Evolutionary conservation across 2,797 vertebrate species (phyloP).

Genomic region (Geotrypetes seraphini): DNA sequence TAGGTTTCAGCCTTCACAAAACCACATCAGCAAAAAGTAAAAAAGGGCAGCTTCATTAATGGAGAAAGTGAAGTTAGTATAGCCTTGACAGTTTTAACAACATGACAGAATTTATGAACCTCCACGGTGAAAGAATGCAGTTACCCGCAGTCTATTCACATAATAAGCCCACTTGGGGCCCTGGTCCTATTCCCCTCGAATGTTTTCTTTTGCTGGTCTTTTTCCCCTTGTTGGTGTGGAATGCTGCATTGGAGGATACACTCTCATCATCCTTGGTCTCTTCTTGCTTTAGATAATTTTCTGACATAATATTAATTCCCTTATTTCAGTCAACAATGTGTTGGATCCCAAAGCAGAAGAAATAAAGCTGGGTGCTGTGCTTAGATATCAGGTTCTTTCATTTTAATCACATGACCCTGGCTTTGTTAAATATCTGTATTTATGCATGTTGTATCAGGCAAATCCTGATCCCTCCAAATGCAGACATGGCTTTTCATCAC

Average conservation of each 20-base stretch:
- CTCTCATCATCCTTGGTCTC: conserved; percentile 49
- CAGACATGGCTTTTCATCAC: too few species aligned
- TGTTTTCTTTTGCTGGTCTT: conserved; percentile 60
- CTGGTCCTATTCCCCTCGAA: conserved; percentile 58
- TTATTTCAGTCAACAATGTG: background rate
- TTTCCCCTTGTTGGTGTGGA: conserved; percentile 50
- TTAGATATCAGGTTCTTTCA: background rate
- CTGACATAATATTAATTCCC: background rate
- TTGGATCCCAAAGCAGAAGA: too few species aligned
- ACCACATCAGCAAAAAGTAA: too few species aligned
- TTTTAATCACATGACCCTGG: fast-evolving
- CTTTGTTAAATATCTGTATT: background rate
- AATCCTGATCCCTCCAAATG: too few species aligned
- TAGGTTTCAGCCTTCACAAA: too few species aligned
- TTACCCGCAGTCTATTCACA: conserved; percentile 72
- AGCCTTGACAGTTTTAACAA: conserved; percentile 75
- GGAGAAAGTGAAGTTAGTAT: conserved; percentile 70
- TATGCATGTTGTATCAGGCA: too few species aligned
- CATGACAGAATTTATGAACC: conserved; percentile 83
- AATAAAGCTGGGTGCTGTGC: background rate
- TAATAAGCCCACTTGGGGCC: conserved; percentile 87
- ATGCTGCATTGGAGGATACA: conserved; percentile 50
- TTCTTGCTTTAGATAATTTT: conserved; percentile 52
- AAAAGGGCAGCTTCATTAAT: conserved; percentile 55
- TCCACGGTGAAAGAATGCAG: conserved; percentile 57